These are phyloP conservation scores for Polyodon spathula DNA, from an alignment of 2,113 vertebrate genomes.

Conservation along the genomic window DNA sequence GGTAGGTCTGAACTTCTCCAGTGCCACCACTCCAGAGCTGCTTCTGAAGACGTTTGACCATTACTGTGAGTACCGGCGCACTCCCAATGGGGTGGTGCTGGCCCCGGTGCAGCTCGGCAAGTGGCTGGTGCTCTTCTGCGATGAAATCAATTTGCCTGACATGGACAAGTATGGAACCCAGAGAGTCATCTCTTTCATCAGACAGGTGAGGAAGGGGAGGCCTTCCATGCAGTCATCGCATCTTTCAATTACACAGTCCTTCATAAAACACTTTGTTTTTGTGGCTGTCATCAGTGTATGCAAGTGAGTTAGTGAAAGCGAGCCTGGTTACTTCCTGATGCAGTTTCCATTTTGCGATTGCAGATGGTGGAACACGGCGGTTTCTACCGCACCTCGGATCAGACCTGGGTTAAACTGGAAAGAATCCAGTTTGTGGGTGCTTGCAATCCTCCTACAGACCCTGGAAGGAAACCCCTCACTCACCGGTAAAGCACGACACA, in stretches of 20 bases:
- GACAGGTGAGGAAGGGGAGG: constrained; percentile 77
- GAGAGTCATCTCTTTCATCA: constrained; percentile 95
- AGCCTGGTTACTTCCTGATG: constrained; percentile 1
- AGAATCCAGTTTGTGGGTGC: constrained; percentile 97
- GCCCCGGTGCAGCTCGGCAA: constrained; percentile 95
- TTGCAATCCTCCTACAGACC: constrained; percentile 95
- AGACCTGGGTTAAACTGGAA: constrained; percentile 96
- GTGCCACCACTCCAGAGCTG: constrained; percentile 91
- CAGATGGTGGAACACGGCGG: constrained; percentile 98
- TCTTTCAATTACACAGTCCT: too few species aligned
- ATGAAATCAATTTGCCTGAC: constrained; percentile 95
- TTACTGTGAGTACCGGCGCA: constrained; percentile 94
- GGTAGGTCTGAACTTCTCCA: constrained; percentile 97
- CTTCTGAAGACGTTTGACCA: constrained; percentile 97
- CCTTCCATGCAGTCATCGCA: too few species aligned
- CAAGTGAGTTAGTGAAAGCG: background rate
- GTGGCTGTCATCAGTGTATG: background rate
- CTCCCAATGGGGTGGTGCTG: constrained; percentile 86
- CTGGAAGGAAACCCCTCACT: constrained; percentile 90
- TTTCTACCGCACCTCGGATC: constrained; percentile 94
- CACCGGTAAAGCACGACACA: too few species aligned
- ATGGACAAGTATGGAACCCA: constrained; percentile 98
- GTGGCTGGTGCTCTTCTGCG: constrained; percentile 95
- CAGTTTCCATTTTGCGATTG: background rate
- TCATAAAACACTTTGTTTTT: background rate